Evolutionary conservation across 2,888 invertebrate genomes (phyloP), one percentile per base, ranked within the genome.

Genomic region (Hedya salicella): DNA sequence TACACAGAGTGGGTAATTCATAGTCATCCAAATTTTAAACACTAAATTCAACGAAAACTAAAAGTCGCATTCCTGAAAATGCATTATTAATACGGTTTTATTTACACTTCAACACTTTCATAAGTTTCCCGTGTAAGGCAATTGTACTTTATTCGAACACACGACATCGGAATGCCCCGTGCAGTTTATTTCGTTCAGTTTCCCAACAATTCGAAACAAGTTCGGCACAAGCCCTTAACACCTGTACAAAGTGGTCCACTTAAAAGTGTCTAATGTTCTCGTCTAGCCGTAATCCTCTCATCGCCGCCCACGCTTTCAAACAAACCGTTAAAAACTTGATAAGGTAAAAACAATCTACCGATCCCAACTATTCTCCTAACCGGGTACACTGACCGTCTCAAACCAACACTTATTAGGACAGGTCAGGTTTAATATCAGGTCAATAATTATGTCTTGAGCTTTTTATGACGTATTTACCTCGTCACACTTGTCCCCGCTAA

Each of bases 321-420:
- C 50, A 59, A 52, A 36, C 57, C 52, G 52, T 60, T 60, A 60
- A 39, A 39, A 52, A 59, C 25, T 25, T 14, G 59, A 60, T 53
- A 60, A 53, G 21, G 32, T 65, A 60, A 52, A 64, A 59, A 52
- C 17, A 65, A 39, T 44, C 17, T 11, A 30, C 14, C 11, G 39
- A 30, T 53, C 25, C 42, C 16, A 52, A 65, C 59, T 52, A 57
- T 32, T 14, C 42, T 19, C 30, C 39, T 52, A 19, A 13, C 17
- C 25, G 50, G 39, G 46, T 39, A 53, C 36, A 19, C 46, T 60
- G 65, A 65, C 52, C 62, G 49, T 54, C 32, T 46, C 52, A 65
- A 59, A 59, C 59, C 65, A 52, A 25, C 46, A 21, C 36, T 56
- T 36, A 63, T 70, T 69, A 61, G 52, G 60, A 53, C 68, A 68